Evolutionary conservation across 1,140 invertebrate genomes (phyloP).

Genomic region (Nasonia giraulti): DNA sequence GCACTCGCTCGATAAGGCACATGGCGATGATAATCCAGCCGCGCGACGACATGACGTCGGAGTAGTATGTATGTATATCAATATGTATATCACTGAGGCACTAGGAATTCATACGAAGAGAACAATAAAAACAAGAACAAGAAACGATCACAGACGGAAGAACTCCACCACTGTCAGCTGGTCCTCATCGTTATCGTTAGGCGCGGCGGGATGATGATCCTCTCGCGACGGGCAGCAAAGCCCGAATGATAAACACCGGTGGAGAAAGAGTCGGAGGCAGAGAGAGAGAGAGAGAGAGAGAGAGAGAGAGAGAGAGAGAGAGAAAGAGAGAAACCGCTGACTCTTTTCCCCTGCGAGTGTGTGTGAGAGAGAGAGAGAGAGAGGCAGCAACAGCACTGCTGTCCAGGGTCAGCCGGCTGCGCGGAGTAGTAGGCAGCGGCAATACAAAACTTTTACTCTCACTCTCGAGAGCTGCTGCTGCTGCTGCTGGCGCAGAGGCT

Average conservation of each 20-base stretch:
- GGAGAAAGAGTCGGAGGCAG: neutral
- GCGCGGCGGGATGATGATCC: neutral
- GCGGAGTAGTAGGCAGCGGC: constrained; percentile 14
- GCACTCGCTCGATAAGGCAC: constrained; percentile 16
- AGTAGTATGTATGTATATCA: neutral
- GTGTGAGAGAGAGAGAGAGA: neutral
- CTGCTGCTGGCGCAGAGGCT: neutral
- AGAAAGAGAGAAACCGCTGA: neutral
- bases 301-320: neutral
- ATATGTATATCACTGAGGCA: neutral
- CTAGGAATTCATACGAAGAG: neutral
- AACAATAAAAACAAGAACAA: neutral
- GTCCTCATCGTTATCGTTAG: constrained; percentile 9
- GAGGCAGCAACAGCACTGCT: neutral
- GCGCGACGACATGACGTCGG: neutral
- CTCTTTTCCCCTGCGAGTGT: neutral
- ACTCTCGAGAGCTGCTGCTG: constrained; percentile 24
- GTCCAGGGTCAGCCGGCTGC: constrained; percentile 24
- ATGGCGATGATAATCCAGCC: neutral
- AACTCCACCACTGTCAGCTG: constrained; percentile 33
- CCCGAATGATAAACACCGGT: neutral
- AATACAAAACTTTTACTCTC: constrained; percentile 35
- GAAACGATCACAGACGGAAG: neutral
- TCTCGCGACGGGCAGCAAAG: neutral
- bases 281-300: neutral